These are phyloP conservation scores for Drosophila ustulata DNA, from an alignment of 2,888 invertebrate genomes.

Conservation along the genomic window DNA sequence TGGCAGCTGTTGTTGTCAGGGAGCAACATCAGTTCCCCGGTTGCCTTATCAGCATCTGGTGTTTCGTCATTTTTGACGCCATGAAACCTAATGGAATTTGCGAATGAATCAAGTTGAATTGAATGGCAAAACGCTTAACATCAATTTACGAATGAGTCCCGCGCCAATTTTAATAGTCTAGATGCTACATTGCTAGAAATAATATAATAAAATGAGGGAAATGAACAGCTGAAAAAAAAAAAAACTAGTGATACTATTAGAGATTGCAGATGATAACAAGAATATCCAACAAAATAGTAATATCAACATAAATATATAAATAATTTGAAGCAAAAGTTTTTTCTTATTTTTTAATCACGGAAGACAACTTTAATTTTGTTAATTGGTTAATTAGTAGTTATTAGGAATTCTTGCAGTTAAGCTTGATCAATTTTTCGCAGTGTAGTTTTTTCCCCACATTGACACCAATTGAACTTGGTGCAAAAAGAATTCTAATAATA, in stretches of 20 bases:
- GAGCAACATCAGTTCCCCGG: constrained; percentile 40
- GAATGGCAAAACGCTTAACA: constrained; percentile 45
- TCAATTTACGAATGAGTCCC: constrained; percentile 38
- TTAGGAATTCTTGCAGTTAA: too few relatives aligned
- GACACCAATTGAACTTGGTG: background rate
- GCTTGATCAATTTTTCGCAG: background rate
- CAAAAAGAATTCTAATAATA: background rate
- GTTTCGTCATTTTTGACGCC: constrained; percentile 61
- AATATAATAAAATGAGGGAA: background rate
- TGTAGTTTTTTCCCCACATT: background rate
- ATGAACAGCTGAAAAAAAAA: background rate
- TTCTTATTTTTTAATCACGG: too few relatives aligned
- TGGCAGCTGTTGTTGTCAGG: constrained; percentile 8
- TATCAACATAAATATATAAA: too few relatives aligned
- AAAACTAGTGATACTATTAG: too few relatives aligned
- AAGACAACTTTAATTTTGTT: too few relatives aligned
- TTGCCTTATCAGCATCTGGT: constrained; percentile 33
- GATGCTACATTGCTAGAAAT: constrained; percentile 15
- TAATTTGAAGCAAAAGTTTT: too few relatives aligned
- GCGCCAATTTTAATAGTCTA: constrained; percentile 41
- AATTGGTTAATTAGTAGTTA: too few relatives aligned
- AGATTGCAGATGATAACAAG: too few relatives aligned
- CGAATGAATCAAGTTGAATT: constrained; percentile 53
- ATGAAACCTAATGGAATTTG: constrained; percentile 31
- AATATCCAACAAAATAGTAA: too few relatives aligned